Evolutionary conservation across 2,797 vertebrate genomes (phyloP).

Genomic region (Catostomus latipinnis): DNA sequence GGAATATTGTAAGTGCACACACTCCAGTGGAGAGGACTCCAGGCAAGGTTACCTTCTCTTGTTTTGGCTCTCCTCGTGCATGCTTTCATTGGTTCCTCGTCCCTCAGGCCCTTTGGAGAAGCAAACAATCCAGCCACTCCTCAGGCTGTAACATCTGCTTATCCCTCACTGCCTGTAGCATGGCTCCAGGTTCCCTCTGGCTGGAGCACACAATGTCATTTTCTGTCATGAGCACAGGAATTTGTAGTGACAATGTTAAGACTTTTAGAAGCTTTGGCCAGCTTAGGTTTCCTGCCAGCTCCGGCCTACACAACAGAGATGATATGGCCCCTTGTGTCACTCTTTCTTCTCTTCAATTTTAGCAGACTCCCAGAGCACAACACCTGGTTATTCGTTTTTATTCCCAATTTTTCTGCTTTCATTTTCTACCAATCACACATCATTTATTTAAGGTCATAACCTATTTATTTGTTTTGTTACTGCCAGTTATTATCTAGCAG

Average conservation of each 20-base stretch:
- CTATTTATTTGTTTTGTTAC: too few relatives aligned
- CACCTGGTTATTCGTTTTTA: conserved; percentile 40
- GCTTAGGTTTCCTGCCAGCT: conserved; percentile 64
- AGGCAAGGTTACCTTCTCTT: conserved; percentile 82
- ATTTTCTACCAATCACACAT: neutral
- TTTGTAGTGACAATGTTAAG: conserved; percentile 81
- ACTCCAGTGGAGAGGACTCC: conserved; percentile 62
- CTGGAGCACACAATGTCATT: conserved; percentile 82
- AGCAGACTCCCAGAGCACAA: conserved; percentile 54
- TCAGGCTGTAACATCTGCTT: conserved; percentile 83
- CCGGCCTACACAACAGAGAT: conserved; percentile 65
- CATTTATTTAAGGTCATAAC: neutral
- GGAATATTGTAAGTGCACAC: conserved; percentile 42
- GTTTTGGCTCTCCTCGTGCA: conserved; percentile 77
- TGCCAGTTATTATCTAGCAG: too few relatives aligned
- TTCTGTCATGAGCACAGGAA: conserved; percentile 82
- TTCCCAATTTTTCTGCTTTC: conserved; percentile 33
- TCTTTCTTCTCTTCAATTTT: conserved; percentile 55
- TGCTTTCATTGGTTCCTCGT: conserved; percentile 72
- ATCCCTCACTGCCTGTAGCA: conserved; percentile 80
- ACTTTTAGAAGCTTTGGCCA: conserved; percentile 68
- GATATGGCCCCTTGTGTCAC: conserved; percentile 59
- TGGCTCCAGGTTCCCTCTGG: conserved; percentile 80
- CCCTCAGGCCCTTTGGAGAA: conserved; percentile 60
- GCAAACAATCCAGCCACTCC: conserved; percentile 69